These are phyloP conservation scores for Protobothrops flavoviridis DNA, from an alignment of 2,113 vertebrate species.

Conservation along the genomic window DNA sequence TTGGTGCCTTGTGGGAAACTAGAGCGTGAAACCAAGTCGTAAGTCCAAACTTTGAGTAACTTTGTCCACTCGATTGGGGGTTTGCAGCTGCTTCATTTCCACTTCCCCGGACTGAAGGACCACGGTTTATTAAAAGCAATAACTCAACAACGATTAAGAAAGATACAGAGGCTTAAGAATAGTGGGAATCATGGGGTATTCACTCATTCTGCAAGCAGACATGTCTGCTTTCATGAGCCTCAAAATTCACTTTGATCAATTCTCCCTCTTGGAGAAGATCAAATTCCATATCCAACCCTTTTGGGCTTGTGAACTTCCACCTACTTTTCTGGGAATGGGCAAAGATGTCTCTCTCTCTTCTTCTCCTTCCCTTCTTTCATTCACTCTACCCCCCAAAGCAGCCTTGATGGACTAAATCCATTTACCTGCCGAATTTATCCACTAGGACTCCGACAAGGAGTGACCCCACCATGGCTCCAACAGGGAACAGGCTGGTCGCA, in stretches of 20 bases:
- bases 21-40: not conserved
- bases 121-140: not conserved
- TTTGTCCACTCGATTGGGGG: not conserved
- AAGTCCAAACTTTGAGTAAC: not conserved
- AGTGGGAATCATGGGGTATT: not conserved
- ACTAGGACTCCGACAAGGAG: not conserved
- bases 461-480: not conserved
- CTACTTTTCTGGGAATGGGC: not conserved
- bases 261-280: not conserved
- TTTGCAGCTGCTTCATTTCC: not conserved
- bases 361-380: not conserved
- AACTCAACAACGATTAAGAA: not conserved
- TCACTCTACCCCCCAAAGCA: not conserved
- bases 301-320: not conserved
- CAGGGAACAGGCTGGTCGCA: not conserved
- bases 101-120: not conserved
- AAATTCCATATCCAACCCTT: not conserved
- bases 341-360: not conserved
- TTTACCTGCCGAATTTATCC: not conserved
- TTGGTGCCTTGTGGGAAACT: not conserved
- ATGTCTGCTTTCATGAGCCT: not conserved
- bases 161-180: not conserved
- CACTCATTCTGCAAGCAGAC: not conserved
- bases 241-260: not conserved
- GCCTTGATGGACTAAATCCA: not conserved